These are phyloP conservation scores for Patella depressa DNA, from an alignment of 2,888 invertebrate species.

Conservation along the genomic window DNA sequence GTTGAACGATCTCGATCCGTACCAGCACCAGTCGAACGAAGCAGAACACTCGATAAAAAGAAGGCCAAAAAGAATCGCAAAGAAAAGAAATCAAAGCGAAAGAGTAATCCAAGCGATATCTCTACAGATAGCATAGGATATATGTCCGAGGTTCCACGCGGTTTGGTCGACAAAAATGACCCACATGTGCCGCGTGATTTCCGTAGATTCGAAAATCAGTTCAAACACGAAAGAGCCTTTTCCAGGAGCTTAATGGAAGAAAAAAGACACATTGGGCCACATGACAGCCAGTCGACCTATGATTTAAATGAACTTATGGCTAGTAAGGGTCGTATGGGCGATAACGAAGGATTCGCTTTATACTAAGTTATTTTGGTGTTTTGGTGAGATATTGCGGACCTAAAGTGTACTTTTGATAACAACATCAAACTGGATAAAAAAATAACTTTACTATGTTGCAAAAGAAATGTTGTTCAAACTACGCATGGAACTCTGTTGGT, in stretches of 20 bases:
- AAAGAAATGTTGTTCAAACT: no score
- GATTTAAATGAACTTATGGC: conserved; percentile 48
- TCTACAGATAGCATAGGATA: conserved; percentile 55
- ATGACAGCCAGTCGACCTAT: conserved; percentile 50
- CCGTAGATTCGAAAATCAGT: conserved; percentile 55
- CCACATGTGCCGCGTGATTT: conserved; percentile 52
- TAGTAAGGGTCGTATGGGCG: conserved; percentile 10
- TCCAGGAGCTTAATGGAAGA: conserved; percentile 51
- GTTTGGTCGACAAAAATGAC: conserved; percentile 27
- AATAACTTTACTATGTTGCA: no score
- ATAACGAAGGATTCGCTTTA: conserved; percentile 18
- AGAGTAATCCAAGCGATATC: conserved; percentile 38
- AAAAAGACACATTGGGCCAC: conserved; percentile 37
- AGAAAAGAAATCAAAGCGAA: conserved; percentile 40
- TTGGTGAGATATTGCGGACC: background rate
- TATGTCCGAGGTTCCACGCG: conserved; percentile 47
- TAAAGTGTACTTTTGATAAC: background rate
- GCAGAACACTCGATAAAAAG: conserved; percentile 24
- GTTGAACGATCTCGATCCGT: conserved; percentile 41
- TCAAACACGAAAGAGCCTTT: conserved; percentile 59
- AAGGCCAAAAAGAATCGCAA: conserved; percentile 46
- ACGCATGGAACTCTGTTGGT: no score
- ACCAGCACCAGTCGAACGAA: conserved; percentile 42
- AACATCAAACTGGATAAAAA: no score
- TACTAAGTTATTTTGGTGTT: background rate